phyloP scores from a whole-genome alignment of 2,888 invertebrate species.

The Apamea epomidion region DNA sequence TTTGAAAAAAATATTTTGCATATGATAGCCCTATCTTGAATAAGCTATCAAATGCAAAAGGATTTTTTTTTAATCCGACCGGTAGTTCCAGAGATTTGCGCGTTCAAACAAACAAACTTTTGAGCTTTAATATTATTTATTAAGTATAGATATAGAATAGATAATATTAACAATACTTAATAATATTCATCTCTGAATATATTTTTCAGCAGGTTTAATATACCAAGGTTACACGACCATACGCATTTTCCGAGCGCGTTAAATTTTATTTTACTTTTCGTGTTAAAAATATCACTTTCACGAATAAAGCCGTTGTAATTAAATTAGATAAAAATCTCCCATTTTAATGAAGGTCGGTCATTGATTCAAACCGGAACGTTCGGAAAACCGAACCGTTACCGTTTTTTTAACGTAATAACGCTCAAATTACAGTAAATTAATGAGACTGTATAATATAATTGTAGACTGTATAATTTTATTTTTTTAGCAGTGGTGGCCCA shows the following conservation, averaged over 20 bases:
- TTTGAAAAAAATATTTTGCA: no score
- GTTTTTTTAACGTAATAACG: constrained; percentile 53
- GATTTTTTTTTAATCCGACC: background rate
- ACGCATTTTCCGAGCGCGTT: constrained; percentile 23
- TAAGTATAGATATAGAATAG: background rate
- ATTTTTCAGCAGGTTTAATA: constrained; percentile 1
- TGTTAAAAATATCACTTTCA: constrained; percentile 52
- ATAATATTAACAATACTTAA: constrained; percentile 17
- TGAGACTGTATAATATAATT: constrained; percentile 53
- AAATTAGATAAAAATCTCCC: constrained; percentile 61
- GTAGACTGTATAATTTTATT: constrained; percentile 9
- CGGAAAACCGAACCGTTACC: constrained; percentile 19
- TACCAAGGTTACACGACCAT: constrained; percentile 25
- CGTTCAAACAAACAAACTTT: background rate
- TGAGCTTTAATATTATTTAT: background rate
- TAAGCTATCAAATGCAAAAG: background rate
- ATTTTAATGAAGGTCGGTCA: constrained; percentile 59
- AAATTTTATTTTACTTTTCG: constrained; percentile 47
- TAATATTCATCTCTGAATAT: constrained; percentile 26
- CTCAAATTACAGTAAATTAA: constrained; percentile 54
- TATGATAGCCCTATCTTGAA: no score
- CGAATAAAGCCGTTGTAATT: constrained; percentile 56
- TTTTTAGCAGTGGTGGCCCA: constrained; percentile 20
- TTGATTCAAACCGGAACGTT: constrained; percentile 47
- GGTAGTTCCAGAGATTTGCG: background rate